Percentiles rank a stretch among this genome's conserved stretches.
Conservation (phyloP, 2,888 invertebrate genomes). For the Pseudanteris insignis region DNA sequence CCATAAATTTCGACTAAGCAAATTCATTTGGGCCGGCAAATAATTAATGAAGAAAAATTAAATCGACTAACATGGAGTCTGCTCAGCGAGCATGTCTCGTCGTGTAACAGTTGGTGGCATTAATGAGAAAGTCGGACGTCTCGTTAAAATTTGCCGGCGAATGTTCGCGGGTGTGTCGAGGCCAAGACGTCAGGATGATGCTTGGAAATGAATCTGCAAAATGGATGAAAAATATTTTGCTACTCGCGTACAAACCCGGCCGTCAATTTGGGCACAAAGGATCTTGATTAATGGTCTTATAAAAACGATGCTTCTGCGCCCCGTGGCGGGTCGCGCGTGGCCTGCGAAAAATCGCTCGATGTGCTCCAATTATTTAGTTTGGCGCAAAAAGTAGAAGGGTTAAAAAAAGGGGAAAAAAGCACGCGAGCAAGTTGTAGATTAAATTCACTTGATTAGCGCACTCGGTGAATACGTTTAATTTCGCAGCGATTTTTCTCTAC, state of each 20-base stretch:
- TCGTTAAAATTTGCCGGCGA: constrained; percentile 35
- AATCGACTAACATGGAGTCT: constrained; percentile 19
- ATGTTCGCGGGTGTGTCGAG: constrained; percentile 8
- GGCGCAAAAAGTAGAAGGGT: constrained; percentile 10
- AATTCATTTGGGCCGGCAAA: constrained; percentile 17
- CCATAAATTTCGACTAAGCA: constrained; percentile 19
- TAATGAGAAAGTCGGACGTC: constrained; percentile 31
- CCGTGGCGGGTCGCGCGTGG: constrained; percentile 1
- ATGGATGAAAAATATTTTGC: constrained; percentile 25
- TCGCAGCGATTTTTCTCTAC: too few species aligned
- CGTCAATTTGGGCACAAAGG: constrained; percentile 22
- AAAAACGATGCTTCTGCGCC: constrained; percentile 18
- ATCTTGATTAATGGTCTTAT: constrained; percentile 26
- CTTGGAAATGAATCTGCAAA: constrained; percentile 3
- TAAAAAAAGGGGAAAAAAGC: too few species aligned
- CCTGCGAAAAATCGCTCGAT: constrained; percentile 4
- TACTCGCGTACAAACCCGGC: constrained; percentile 9
- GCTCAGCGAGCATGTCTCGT: constrained; percentile 28
- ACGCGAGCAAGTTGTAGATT: constrained; percentile 4
- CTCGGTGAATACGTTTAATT: too few species aligned
- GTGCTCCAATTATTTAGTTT: constrained; percentile 19
- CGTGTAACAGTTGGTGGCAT: constrained; percentile 28
- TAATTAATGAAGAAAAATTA: constrained; percentile 32
- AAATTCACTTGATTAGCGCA: constrained; percentile 16
- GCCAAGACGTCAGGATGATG: too few species aligned